phyloP scores from a whole-genome alignment of 1,140 invertebrate genomes.

The Procambarus virginalis region DNA sequence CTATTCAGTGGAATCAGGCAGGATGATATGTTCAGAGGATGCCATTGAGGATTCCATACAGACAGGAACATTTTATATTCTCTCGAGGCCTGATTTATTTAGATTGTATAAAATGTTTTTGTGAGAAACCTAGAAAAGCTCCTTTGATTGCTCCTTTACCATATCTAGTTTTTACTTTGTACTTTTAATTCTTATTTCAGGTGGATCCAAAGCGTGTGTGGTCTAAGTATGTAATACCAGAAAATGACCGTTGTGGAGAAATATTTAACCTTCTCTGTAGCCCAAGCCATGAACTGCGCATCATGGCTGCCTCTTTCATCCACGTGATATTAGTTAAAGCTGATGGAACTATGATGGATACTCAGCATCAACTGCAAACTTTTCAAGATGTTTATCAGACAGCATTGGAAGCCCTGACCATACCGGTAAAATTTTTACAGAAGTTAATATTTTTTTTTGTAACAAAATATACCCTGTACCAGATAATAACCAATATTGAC shows the following conservation, averaged over 20 bases:
- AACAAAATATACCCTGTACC: too few species aligned
- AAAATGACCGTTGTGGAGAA: not conserved
- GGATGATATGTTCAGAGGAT: too few species aligned
- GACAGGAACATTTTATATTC: too few species aligned
- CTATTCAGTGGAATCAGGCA: too few species aligned
- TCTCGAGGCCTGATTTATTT: too few species aligned
- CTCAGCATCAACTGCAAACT: conserved; percentile 7
- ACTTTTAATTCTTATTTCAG: not conserved
- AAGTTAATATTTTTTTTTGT: too few species aligned
- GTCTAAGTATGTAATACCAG: conserved; percentile 1
- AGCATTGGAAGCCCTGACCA: conserved; percentile 13
- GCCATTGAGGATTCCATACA: too few species aligned
- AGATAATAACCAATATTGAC: too few species aligned
- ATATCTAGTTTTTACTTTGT: too few species aligned
- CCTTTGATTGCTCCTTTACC: too few species aligned
- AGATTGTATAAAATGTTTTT: too few species aligned
- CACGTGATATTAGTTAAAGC: not conserved
- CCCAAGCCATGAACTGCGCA: conserved; percentile 17
- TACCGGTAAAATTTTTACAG: conserved; percentile 6
- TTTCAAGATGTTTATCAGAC: conserved; percentile 39
- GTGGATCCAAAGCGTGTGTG: conserved; percentile 43
- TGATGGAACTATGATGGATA: conserved; percentile 13
- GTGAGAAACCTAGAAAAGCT: too few species aligned
- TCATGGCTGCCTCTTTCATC: not conserved
- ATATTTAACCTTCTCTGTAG: not conserved